Conservation (phyloP, 2,888 invertebrate species). For the Heliconius ethilla region DNA sequence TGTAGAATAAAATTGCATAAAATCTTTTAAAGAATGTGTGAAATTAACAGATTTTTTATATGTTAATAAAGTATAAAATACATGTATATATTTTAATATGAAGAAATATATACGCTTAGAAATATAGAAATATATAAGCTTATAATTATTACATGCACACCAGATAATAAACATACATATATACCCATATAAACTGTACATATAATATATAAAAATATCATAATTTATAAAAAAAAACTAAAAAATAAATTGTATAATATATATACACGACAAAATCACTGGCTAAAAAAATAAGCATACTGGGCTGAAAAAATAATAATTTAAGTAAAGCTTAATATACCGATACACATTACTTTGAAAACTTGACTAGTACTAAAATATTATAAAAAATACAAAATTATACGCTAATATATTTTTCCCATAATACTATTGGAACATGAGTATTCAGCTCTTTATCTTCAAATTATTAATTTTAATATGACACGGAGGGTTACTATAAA, state of each 20-base stretch:
- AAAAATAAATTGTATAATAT: neutral
- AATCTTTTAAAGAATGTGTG: too few species aligned
- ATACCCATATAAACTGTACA: constrained; percentile 17
- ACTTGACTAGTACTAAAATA: constrained; percentile 43
- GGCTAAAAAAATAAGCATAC: constrained; percentile 7
- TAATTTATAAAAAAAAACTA: neutral
- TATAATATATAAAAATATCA: neutral
- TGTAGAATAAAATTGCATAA: too few species aligned
- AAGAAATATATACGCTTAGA: neutral
- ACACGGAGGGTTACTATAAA: constrained; percentile 2
- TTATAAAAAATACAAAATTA: constrained; percentile 32
- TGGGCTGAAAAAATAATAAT: constrained; percentile 44
- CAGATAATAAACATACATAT: neutral
- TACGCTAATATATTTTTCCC: neutral
- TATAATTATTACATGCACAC: constrained; percentile 19
- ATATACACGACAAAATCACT: neutral
- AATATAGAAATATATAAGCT: neutral
- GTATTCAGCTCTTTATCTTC: constrained; percentile 1
- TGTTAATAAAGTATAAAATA: neutral
- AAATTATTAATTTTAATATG: constrained; percentile 14
- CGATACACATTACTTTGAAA: constrained; percentile 42
- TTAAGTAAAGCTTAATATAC: constrained; percentile 48
- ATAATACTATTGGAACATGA: neutral
- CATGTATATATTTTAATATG: constrained; percentile 7
- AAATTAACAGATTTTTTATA: neutral